These are phyloP conservation scores for Gryon sp. DNA, from an alignment of 1,140 invertebrate species.

Conservation along the genomic window DNA sequence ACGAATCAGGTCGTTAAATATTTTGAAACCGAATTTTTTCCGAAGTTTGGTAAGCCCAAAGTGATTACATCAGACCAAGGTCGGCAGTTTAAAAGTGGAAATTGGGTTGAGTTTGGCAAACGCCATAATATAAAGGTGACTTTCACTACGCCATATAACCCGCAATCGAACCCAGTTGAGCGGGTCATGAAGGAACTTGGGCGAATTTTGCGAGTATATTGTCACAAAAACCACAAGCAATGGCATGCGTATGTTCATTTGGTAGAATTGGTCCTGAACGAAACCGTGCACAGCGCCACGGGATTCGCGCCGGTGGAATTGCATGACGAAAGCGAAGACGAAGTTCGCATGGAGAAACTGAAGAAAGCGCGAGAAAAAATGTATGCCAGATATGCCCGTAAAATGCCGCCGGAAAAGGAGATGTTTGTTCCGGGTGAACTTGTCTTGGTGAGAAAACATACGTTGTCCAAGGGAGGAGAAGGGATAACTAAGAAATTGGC, in stretches of 20 bases:
- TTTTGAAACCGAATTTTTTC: not conserved
- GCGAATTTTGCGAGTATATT: not conserved
- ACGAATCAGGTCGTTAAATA: not conserved
- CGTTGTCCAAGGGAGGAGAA: not conserved
- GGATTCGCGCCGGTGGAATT: not conserved
- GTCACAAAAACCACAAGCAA: not conserved
- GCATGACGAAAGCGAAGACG: not conserved
- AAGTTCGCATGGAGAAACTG: not conserved
- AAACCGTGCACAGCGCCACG: not conserved
- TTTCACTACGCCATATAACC: constrained; percentile 2
- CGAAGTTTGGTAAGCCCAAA: not conserved
- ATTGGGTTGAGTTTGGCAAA: not conserved
- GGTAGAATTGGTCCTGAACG: not conserved
- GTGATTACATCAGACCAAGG: constrained; percentile 1
- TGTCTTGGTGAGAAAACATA: not conserved
- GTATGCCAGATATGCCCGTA: not conserved
- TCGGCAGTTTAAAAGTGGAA: not conserved
- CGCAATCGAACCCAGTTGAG: constrained; percentile 4
- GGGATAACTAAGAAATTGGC: not conserved
- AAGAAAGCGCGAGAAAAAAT: not conserved
- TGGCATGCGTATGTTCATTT: not conserved
- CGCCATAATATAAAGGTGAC: not conserved
- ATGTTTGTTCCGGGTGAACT: not conserved
- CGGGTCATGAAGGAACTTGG: constrained; percentile 5
- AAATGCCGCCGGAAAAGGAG: too few species aligned